phyloP scores from a whole-genome alignment of 2,113 vertebrate genomes.

The Apistogramma diplotaenia region DNA sequence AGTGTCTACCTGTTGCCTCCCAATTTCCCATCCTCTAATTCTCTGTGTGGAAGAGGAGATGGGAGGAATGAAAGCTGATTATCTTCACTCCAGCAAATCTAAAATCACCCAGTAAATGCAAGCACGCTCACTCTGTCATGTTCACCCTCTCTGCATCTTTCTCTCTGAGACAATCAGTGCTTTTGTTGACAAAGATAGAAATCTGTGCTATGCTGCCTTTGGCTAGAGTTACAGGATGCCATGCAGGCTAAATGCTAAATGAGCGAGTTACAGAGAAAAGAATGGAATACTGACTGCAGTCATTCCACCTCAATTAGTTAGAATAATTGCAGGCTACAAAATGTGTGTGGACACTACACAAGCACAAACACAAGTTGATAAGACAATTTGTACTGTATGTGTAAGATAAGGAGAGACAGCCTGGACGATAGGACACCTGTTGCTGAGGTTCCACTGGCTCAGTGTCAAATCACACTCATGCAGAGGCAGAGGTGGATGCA shows the following conservation, averaged over 20 bases:
- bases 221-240: background rate
- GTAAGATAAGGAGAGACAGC: background rate
- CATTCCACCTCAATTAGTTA: background rate
- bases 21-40: conserved; percentile 32
- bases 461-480: background rate
- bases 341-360: background rate
- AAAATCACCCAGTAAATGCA: conserved; percentile 13
- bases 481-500: background rate
- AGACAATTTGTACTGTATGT: background rate
- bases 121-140: background rate
- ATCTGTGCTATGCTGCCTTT: background rate
- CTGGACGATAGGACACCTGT: background rate
- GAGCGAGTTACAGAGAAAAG: background rate
- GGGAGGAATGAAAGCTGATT: conserved; percentile 44
- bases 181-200: conserved; percentile 18
- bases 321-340: background rate
- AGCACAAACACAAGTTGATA: background rate
- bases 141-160: conserved; percentile 6
- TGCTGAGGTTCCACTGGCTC: background rate
- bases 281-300: background rate
- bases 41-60: conserved; percentile 22
- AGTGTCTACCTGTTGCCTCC: conserved; percentile 50
- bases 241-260: background rate
- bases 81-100: conserved; percentile 40
- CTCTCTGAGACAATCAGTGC: conserved; percentile 7